Conservation (phyloP, 2,797 vertebrate species). For the Dipus sagitta region DNA sequence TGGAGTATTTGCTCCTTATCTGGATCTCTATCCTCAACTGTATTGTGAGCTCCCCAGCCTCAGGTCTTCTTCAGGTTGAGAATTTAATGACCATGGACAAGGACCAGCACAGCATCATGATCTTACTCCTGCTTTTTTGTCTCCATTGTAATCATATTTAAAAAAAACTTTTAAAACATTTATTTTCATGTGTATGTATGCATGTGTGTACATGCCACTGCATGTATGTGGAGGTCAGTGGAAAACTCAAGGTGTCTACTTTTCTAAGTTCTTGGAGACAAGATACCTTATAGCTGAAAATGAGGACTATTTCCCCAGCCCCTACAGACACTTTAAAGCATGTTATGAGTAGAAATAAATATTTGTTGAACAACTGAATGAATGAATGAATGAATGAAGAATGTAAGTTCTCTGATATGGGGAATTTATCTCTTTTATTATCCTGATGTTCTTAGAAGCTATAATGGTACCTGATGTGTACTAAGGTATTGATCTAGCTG, state of each 20-base stretch:
- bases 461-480: background rate
- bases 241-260: too few species aligned
- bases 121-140: background rate
- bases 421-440: background rate
- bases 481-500: background rate
- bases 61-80: rapidly evolving
- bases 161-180: background rate
- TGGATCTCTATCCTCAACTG: background rate
- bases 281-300: too few species aligned
- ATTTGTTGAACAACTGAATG: background rate
- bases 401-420: background rate
- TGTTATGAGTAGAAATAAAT: background rate
- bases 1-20: background rate
- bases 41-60: background rate
- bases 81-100: background rate
- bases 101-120: background rate
- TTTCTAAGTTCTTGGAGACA: too few species aligned
- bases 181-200: too few species aligned
- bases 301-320: too few species aligned
- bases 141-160: background rate
- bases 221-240: too few species aligned
- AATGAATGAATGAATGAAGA: background rate
- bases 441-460: background rate
- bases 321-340: background rate
- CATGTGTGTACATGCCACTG: too few species aligned